Percentiles rank a stretch among this genome's conserved stretches.
Evolutionary conservation across 2,797 vertebrate genomes (phyloP).

Genomic region (Coracias cyanogaster): DNA sequence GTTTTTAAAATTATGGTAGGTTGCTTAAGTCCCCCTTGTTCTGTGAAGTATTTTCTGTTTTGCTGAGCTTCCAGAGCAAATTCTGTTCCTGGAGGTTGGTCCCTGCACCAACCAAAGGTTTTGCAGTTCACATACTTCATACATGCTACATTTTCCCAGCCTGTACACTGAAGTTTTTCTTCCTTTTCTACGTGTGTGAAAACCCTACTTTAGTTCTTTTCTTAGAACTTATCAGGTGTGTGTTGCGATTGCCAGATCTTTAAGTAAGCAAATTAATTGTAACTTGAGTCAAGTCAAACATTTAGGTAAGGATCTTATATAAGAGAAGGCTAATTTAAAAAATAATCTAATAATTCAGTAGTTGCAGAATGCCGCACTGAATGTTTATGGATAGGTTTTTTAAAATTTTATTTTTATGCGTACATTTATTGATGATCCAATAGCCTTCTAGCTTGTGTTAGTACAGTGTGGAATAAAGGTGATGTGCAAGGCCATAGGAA

Average conservation of each 20-base stretch:
- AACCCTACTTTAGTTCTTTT: neutral
- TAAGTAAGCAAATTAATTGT: neutral
- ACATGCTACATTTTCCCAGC: fast-evolving
- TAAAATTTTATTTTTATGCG: neutral
- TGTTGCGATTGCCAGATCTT: neutral
- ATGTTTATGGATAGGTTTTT: neutral
- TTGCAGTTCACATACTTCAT: neutral
- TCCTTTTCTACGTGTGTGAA: neutral
- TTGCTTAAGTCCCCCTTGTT: neutral
- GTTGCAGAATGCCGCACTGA: neutral
- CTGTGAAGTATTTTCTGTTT: neutral
- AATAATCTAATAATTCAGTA: neutral
- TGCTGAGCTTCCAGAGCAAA: neutral
- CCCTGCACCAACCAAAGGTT: neutral
- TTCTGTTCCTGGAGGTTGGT: fast-evolving
- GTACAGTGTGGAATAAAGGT: neutral
- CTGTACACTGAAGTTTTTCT: neutral
- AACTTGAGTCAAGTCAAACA: neutral
- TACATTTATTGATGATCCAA: neutral
- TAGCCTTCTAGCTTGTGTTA: neutral
- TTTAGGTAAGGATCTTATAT: neutral
- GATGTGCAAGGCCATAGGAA: neutral
- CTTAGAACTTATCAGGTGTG: neutral
- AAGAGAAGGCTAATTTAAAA: neutral
- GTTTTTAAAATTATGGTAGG: neutral